A percentile compares a stretch with the other conserved stretches of the same genome.
These are phyloP conservation scores for Rugalucina vietnamica DNA, from an alignment of 2,888 invertebrate species.

Conservation along the genomic window DNA sequence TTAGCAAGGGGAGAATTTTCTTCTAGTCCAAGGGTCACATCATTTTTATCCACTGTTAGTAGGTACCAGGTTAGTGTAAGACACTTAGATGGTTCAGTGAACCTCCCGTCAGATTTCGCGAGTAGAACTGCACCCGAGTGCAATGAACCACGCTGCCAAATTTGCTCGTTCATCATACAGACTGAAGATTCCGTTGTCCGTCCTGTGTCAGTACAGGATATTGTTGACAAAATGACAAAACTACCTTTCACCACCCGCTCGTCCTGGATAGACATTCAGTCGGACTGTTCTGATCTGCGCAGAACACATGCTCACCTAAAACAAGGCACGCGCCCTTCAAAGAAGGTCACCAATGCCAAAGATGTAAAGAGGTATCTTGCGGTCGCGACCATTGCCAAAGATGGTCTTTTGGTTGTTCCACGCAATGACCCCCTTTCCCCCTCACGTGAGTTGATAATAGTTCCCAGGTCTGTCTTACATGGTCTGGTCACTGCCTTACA, in stretches of 20 bases:
- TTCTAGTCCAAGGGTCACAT: no score
- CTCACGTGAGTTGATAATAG: conserved; percentile 55
- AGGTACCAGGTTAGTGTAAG: no score
- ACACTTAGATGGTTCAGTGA: no score
- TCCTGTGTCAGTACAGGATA: conserved; percentile 20
- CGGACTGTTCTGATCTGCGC: conserved; percentile 24
- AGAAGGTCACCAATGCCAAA: conserved; percentile 2
- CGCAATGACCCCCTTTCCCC: conserved; percentile 24
- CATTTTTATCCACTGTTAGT: no score
- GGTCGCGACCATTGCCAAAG: conserved; percentile 7
- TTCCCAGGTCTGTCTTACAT: conserved; percentile 59
- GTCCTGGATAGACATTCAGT: conserved; percentile 14
- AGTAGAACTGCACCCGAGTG: conserved; percentile 34
- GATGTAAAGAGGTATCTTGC: conserved; percentile 28
- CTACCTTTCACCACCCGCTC: conserved; percentile 18
- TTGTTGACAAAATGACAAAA: not conserved
- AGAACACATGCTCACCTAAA: conserved; percentile 14
- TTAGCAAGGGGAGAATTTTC: no score
- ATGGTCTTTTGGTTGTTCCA: no score
- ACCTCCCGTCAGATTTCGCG: no score
- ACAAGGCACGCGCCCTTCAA: conserved; percentile 35
- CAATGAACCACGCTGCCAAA: conserved; percentile 9
- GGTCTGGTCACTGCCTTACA: conserved; percentile 63
- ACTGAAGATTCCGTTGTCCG: conserved; percentile 45
- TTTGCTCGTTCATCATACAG: not conserved